Evolutionary conservation across 1,140 invertebrate species (phyloP), one percentile per base, ranked within the genome.

Genomic region (Lordiphosa collinella): DNA sequence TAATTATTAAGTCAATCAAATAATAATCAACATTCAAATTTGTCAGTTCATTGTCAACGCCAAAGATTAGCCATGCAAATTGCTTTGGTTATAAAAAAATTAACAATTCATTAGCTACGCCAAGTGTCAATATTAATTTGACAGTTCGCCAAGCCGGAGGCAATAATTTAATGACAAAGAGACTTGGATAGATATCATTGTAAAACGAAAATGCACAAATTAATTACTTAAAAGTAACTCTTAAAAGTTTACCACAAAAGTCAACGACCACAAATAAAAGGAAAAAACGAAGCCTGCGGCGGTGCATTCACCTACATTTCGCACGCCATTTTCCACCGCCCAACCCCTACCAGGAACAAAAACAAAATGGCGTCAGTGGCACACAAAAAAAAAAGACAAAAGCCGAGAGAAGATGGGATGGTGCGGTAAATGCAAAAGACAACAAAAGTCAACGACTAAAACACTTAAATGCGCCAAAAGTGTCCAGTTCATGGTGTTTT

Each of bases 231-330:
- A 29, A 29, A 29, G 25, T 29, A 29, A 29, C 25, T 29, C 25
- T 49, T 60, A 58, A 71, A 71, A 63, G 75, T 66, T 71, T 61
- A 56, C 75, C 75, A 41, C 73, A 46, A 57, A 60, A 56, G 58
- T 44, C 50, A 43, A 11, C 22, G 35, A 37, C 46, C 22, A n/a
- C 49, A 56, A 44, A 41, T 49, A 53, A 41, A 65, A 53, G 59
- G 49, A 61, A 51, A 54, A 50, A 34, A 41, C 11, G 29, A 35
- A 22, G 29, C 56, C 62, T 35, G 52, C 58, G 38, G 70, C 63
- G 76, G 76, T 84, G 72, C 76, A 82, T 84, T 84, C 76, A 82
- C 76, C 76, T 76, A 82, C 66, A 84, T 69, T 69, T 69, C 49
- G 66, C 66, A 69, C 66, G 57, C 64, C 66, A 69, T 76, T 82